These are phyloP conservation scores for Phymastichus coffea DNA, from an alignment of 1,140 invertebrate species.

Conservation along the genomic window DNA sequence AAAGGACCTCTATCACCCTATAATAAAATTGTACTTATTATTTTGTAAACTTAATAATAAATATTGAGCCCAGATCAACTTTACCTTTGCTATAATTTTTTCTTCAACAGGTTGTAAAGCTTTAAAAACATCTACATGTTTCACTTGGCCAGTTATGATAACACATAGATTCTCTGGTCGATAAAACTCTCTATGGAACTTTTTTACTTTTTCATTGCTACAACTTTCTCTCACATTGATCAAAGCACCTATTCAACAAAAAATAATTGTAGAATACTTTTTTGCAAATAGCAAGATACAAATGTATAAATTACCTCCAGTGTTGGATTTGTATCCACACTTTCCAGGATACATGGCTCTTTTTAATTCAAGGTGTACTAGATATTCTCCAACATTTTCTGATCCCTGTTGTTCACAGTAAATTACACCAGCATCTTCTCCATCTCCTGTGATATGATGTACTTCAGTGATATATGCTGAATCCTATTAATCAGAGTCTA, in stretches of 20 bases:
- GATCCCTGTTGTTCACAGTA: constrained; percentile 91
- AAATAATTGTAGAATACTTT: neutral
- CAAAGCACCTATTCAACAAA: constrained; percentile 52
- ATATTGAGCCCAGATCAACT: too few species aligned
- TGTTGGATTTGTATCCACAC: constrained; percentile 82
- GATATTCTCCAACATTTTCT: constrained; percentile 78
- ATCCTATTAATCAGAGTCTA: constrained; percentile 58
- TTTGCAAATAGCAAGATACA: too few species aligned
- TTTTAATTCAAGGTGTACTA: constrained; percentile 63
- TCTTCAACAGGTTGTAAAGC: constrained; percentile 73
- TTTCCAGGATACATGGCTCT: constrained; percentile 74
- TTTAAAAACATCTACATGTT: constrained; percentile 74
- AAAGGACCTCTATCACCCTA: constrained; percentile 63
- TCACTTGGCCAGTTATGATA: constrained; percentile 80
- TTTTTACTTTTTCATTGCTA: constrained; percentile 75
- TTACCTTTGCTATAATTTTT: constrained; percentile 76
- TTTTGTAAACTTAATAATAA: neutral
- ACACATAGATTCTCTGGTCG: constrained; percentile 86
- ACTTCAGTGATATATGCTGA: constrained; percentile 85
- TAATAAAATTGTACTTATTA: constrained; percentile 31
- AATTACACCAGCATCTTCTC: constrained; percentile 87
- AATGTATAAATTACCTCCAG: constrained; percentile 69
- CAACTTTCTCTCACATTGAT: constrained; percentile 81
- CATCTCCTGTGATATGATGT: constrained; percentile 85
- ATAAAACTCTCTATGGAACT: constrained; percentile 86